Percentiles rank a stretch among this genome's conserved stretches.
phyloP scores from a whole-genome alignment of 30 jellyfish, hydroid and myxozoan genomes.

The Chrysaora quinquecirrha region DNA sequence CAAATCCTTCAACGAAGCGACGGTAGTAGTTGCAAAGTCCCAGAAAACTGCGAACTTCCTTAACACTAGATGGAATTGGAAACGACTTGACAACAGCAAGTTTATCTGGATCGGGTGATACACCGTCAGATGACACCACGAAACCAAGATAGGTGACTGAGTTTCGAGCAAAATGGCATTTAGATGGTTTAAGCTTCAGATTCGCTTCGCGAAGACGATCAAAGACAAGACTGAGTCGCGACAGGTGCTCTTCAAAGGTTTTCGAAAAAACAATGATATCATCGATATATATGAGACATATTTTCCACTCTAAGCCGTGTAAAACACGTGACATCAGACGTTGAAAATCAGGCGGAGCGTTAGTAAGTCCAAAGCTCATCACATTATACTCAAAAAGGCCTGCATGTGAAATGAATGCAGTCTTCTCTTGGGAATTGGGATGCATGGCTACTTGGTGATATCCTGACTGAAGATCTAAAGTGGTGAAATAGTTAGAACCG shows the following conservation, averaged over 20 bases:
- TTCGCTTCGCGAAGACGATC: slow-evolving; percentile 62
- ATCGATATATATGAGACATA: too few relatives aligned
- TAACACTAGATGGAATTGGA: slow-evolving; percentile 31
- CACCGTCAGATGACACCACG: slow-evolving; percentile 63
- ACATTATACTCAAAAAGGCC: too few relatives aligned
- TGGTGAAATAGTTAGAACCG: too few relatives aligned
- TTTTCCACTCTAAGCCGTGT: background rate
- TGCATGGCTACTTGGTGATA: too few relatives aligned
- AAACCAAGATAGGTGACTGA: slow-evolving; percentile 55
- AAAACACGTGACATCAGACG: too few relatives aligned
- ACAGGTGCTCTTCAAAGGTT: slow-evolving; percentile 11
- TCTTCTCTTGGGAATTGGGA: too few relatives aligned
- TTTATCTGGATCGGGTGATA: slow-evolving; percentile 62
- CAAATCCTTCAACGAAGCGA: too few relatives aligned
- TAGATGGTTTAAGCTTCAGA: slow-evolving; percentile 50
- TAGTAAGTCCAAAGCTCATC: too few relatives aligned
- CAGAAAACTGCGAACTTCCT: slow-evolving; percentile 11
- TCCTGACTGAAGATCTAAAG: too few relatives aligned
- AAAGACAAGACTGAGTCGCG: slow-evolving; percentile 9
- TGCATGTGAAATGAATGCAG: too few relatives aligned
- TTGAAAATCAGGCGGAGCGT: too few relatives aligned
- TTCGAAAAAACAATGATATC: slow-evolving; percentile 27
- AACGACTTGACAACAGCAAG: slow-evolving; percentile 8
- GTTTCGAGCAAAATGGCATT: slow-evolving; percentile 52
- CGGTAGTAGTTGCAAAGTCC: slow-evolving; percentile 27